Evolutionary conservation across 2,888 invertebrate species (phyloP), one percentile per base, ranked within the genome.

Genomic region (Uropetala carovei): DNA sequence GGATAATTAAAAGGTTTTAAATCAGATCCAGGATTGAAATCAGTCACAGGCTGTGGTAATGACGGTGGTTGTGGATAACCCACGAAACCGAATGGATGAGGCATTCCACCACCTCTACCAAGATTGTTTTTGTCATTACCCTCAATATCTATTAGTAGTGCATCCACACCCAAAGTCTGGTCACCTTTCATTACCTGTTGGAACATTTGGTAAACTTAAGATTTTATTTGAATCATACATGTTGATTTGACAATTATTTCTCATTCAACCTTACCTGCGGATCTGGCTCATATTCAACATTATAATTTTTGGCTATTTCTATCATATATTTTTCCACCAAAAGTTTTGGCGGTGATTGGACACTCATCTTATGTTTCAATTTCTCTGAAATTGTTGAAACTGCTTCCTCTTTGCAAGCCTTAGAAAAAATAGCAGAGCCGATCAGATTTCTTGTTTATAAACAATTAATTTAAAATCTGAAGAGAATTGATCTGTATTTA

Each of bases 271-370:
- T 93, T 94, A 95, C 96, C 95, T 98, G 97, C 93, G 98, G 98
- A 96, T 99, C 99, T 0, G 99, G 99, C 93, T 98, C 98, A 95
- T 99, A 99, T 91, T 98, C 97, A 91, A 99, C 97, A 95, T 99
- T 98, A 94, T 98, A 99, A 94, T 98, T 98, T 95, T 98, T 99
- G 0, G 99, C 99, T 94, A 99, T 99, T 95, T 99, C 99, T 94
- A 99, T 98, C 94, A 99, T 95, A 96, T 97, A 98, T 94, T 98
- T 98, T 95, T 99, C 99, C 11, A 99, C 98, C 27, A 99, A 96
- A 92, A 99, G 95, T 95, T 99, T 99, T 0, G 99, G 98, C 5
- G 99, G 99, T 60, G 99, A 98, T 94, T 99, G 98, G 13, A 99
- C 97, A 56, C 98, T 97, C 95, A 99, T 96, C 95, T 99, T 99